Conservation (phyloP, 1,140 invertebrate genomes). For the Philotrypesis tridentata region DNA sequence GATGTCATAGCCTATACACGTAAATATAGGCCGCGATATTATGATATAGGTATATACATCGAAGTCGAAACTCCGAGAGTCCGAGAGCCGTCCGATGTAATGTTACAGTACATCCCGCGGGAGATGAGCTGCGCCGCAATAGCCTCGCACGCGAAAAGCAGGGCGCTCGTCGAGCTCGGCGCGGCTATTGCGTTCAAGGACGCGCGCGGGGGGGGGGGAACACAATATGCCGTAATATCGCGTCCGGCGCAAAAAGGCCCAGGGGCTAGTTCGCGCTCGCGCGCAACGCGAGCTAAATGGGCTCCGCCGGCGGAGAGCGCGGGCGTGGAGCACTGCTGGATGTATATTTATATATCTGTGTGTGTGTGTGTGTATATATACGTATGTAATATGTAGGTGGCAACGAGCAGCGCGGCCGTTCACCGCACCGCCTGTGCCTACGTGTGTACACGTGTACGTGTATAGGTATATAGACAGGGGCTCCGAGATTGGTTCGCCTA, state of each 20-base stretch:
- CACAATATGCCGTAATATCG: constrained; percentile 32
- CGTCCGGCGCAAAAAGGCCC: constrained; percentile 32
- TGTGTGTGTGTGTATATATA: too few relatives aligned
- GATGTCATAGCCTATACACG: background rate
- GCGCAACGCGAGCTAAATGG: background rate
- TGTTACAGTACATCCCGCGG: too few relatives aligned
- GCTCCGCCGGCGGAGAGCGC: background rate
- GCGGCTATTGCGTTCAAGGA: constrained; percentile 41
- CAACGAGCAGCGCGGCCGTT: background rate
- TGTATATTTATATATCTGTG: too few relatives aligned
- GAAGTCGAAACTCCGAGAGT: constrained; percentile 8
- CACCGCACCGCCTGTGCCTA: background rate
- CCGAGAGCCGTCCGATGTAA: too few relatives aligned
- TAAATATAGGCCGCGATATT: background rate
- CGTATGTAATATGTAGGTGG: too few relatives aligned
- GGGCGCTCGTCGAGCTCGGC: too few relatives aligned
- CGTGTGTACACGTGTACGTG: too few relatives aligned
- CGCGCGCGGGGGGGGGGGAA: too few relatives aligned
- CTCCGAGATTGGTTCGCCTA: background rate
- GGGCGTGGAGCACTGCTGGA: background rate
- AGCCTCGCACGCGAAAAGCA: too few relatives aligned
- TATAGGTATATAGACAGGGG: too few relatives aligned
- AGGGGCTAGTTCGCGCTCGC: constrained; percentile 11
- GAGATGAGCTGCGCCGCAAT: too few relatives aligned
- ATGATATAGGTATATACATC: background rate